These are phyloP conservation scores for Sphecodes monilicornis DNA, from an alignment of 2,888 invertebrate species.

Conservation along the genomic window DNA sequence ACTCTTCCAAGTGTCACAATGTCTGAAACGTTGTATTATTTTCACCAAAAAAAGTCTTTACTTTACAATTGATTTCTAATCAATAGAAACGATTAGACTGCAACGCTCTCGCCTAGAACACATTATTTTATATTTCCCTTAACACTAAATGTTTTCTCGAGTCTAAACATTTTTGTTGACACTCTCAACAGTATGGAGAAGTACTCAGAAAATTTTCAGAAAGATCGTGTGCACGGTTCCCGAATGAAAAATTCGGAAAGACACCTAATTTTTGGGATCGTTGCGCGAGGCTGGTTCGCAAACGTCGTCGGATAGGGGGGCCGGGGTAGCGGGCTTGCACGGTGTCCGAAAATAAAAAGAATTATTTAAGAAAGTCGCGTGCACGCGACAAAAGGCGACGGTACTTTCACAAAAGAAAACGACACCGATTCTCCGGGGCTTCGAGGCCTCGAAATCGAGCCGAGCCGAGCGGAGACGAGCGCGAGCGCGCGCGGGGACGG, in stretches of 20 bases:
- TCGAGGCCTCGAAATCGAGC: constrained; percentile 57
- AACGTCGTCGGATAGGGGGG: not conserved
- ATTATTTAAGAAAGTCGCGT: constrained; percentile 34
- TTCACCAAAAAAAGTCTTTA: no score
- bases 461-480: constrained; percentile 8
- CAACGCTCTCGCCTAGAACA: no score
- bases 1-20: no score
- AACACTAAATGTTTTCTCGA: no score
- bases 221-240: not conserved
- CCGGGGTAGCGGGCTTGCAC: not conserved
- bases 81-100: no score
- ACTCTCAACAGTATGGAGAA: not conserved
- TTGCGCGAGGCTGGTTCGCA: not conserved
- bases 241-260: not conserved
- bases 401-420: constrained; percentile 56
- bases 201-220: not conserved
- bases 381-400: constrained; percentile 46
- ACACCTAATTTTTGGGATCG: not conserved
- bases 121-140: no score
- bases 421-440: constrained; percentile 18
- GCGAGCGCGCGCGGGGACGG: constrained; percentile 45
- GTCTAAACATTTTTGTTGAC: not conserved
- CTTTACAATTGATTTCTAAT: no score
- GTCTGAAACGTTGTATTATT: no score
- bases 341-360: constrained; percentile 24